Conservation (phyloP, 2,888 invertebrate species). For the Thymelicus sylvestris region DNA sequence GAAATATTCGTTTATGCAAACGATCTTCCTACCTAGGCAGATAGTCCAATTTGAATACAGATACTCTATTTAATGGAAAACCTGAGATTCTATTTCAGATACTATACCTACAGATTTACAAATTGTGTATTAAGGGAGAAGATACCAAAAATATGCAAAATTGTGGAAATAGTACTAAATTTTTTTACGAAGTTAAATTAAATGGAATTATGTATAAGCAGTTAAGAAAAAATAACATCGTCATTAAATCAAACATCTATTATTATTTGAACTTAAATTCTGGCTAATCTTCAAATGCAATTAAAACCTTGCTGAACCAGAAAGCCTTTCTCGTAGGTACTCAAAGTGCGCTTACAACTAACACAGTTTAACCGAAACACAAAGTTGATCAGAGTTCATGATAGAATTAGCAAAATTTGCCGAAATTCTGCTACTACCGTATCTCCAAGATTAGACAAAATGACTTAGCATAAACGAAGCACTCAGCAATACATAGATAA, state of each 20-base stretch:
- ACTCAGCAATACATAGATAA: constrained; percentile 20
- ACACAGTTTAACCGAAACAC: background rate
- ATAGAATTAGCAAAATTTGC: background rate
- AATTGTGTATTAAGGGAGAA: background rate
- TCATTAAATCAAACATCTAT: too few relatives aligned
- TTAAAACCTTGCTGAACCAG: background rate
- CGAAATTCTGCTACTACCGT: background rate
- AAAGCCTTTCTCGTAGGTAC: too few relatives aligned
- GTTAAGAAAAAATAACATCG: too few relatives aligned
- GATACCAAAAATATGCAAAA: too few relatives aligned
- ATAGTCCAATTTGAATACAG: constrained; percentile 11
- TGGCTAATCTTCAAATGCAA: background rate
- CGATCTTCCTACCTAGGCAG: constrained; percentile 7
- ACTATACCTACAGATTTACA: background rate
- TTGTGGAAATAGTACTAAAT: too few relatives aligned
- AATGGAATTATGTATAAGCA: too few relatives aligned
- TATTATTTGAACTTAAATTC: too few relatives aligned
- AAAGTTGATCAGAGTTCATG: background rate
- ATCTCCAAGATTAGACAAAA: constrained; percentile 7
- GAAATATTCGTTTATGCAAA: background rate
- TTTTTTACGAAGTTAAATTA: too few relatives aligned
- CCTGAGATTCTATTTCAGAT: constrained; percentile 21
- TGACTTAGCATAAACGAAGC: constrained; percentile 16
- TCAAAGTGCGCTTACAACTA: background rate
- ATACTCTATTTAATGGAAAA: constrained; percentile 23